A percentile compares a stretch with the other conserved stretches of the same genome.
These are phyloP conservation scores for Meghimatium bilineatum DNA, from an alignment of 2,888 invertebrate species.

Conservation along the genomic window DNA sequence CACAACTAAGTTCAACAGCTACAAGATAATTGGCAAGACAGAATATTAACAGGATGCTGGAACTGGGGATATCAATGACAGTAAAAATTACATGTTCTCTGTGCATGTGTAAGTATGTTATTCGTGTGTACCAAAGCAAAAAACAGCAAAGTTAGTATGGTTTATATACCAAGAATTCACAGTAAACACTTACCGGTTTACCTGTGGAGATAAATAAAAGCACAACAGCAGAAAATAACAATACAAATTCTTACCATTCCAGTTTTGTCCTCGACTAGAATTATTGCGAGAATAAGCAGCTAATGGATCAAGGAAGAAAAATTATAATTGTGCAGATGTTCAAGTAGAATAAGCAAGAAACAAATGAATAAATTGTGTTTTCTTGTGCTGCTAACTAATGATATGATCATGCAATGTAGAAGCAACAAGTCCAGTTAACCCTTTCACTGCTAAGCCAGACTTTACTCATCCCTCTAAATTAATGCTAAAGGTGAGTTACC, in stretches of 20 bases:
- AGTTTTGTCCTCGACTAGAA: conserved; percentile 46
- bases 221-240: neutral
- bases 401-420: conserved; percentile 3
- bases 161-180: neutral
- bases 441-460: too few species aligned
- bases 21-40: too few species aligned
- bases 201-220: neutral
- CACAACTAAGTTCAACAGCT: too few species aligned
- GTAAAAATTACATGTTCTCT: neutral
- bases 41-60: too few species aligned
- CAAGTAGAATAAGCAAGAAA: neutral
- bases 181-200: neutral
- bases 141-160: conserved; percentile 8
- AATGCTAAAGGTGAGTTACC: too few species aligned
- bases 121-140: too few species aligned
- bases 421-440: neutral
- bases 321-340: conserved; percentile 12
- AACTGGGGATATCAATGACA: too few species aligned
- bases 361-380: neutral
- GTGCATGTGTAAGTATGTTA: neutral
- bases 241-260: conserved; percentile 48
- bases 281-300: conserved; percentile 41
- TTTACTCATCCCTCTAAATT: too few species aligned
- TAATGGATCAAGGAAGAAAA: conserved; percentile 29
- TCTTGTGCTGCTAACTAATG: neutral